Conservation (phyloP, 2,113 vertebrate genomes). For the Eidolon helvum region DNA sequence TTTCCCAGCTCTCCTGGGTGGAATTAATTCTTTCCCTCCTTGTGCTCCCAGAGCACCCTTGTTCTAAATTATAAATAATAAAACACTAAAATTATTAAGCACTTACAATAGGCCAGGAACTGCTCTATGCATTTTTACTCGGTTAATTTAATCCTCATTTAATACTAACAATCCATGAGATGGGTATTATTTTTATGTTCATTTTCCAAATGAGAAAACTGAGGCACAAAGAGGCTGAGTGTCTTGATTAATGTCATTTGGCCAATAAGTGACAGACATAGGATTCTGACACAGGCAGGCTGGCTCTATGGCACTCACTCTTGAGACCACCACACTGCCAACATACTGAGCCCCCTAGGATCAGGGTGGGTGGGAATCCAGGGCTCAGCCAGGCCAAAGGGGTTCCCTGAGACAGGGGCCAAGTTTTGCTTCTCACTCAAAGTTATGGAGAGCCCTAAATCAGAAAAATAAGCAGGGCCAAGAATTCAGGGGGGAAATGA, state of each 20-base stretch:
- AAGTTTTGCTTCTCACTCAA: neutral
- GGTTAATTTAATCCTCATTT: neutral
- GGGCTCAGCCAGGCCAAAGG: neutral
- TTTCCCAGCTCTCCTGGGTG: neutral
- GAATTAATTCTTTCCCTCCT: neutral
- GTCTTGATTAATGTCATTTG: neutral
- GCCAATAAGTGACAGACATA: neutral
- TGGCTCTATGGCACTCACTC: too few species aligned
- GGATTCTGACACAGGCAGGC: neutral
- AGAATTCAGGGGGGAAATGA: neutral
- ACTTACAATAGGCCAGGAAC: neutral
- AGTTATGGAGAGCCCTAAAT: neutral
- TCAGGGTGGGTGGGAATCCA: neutral
- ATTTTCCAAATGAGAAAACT: slow-evolving; percentile 31
- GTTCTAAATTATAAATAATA: neutral
- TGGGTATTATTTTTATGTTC: neutral
- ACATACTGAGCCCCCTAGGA: neutral
- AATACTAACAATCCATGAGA: neutral
- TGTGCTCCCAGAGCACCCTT: neutral
- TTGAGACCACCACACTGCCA: neutral
- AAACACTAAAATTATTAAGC: neutral
- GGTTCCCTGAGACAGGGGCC: neutral
- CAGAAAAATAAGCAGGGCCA: neutral
- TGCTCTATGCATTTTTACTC: neutral
- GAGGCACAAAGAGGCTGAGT: neutral